Conservation (phyloP, 2,113 vertebrate genomes). For the Chloropsis cyanopogon region DNA sequence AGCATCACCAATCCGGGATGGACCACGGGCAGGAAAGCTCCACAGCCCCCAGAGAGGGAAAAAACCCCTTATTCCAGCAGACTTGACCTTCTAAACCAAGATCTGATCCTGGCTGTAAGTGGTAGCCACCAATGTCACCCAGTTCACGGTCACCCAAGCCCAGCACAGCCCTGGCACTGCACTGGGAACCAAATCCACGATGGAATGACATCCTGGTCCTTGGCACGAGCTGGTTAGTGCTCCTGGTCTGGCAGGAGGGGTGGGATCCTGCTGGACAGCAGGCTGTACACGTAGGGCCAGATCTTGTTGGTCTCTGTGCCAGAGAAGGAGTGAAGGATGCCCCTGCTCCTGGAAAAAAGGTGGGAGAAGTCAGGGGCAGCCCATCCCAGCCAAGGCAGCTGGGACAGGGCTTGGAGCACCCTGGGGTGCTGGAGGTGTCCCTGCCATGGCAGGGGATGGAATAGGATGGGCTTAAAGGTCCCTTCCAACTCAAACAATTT, state of each 20-base stretch:
- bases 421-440: neutral
- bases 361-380: neutral
- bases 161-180: constrained; percentile 24
- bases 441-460: neutral
- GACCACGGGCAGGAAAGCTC: neutral
- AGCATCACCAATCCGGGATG: neutral
- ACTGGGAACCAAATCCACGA: neutral
- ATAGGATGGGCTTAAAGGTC: neutral
- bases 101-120: neutral
- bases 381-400: neutral
- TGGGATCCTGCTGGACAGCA: constrained; percentile 84
- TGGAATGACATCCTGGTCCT: neutral
- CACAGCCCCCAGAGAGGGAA: neutral
- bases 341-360: constrained; percentile 79
- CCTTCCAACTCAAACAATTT: neutral
- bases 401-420: neutral
- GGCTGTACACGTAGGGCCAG: constrained; percentile 92
- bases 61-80: neutral
- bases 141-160: neutral
- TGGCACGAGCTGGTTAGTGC: constrained; percentile 26
- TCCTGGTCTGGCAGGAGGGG: constrained; percentile 67
- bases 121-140: neutral
- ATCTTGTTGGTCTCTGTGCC: constrained; percentile 96
- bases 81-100: neutral
- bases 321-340: constrained; percentile 91